Base-by-base conservation (phyloP, 2,113 vertebrate genomes). In the Epinephelus cyanopodus region DNA sequence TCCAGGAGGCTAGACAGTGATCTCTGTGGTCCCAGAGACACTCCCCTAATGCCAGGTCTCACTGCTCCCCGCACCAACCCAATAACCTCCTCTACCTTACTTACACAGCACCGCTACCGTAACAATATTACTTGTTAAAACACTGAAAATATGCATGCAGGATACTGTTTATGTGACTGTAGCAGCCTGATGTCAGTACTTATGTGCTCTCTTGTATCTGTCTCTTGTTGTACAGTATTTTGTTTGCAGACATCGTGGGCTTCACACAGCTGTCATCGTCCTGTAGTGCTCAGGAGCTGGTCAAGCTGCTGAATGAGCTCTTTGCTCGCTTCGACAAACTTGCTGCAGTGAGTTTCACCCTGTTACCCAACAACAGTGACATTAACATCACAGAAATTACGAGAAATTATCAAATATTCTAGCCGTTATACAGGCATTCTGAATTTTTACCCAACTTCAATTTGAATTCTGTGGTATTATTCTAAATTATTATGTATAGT, bases 321-420 rank as follows among this genome's bases (percentile, higher is more conserved):
- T 99, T 99, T 1, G 98, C 98, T 37, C 97, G 98, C 71, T 99
- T 99, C 0, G 98, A 99, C 95, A 99, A 98, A 91, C 94, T 99
- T 87, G 98, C 98, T 2, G 97, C 96, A 0, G 98, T 99, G 81
- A 97, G 98, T 95, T 33, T 87, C 23, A 69, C 19, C 62, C 3
- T 33, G 25, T 76, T 0, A 58, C 25, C 25, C 15, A 2, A 69
- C 7, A 53, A 13, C 27, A 65, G n/a, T 48, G 0, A 53, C 39
- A 45, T 48, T 76, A 8, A 27, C 11, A 37, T 45, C 8, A 52
- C 42, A 23, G 19, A 3, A 10, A 37, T 37, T 10, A 33, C 33
- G 17, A 21, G 27, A 27, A 57, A 57, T 45, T 0, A n/a, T 25
- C 19, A 45, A 45, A 57, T 13, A 19, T 25, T 64, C 5, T 39